Evolutionary conservation across 2,888 invertebrate genomes (phyloP), one percentile per base, ranked within the genome.

Genomic region (Dione juno): DNA sequence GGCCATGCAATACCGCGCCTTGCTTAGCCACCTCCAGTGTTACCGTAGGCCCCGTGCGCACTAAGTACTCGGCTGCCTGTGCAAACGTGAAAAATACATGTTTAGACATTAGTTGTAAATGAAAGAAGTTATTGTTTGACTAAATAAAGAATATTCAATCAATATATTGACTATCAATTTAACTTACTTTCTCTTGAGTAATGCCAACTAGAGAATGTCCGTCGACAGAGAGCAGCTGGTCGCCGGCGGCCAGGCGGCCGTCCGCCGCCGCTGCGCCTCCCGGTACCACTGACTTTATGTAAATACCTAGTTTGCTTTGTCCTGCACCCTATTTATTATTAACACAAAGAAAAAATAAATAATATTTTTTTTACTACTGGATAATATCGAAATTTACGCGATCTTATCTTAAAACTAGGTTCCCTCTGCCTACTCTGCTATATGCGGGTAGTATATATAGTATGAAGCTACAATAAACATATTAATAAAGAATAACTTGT

Each of bases 221-320:
- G 88, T 99, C 99, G 1, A 99, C 99, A 75, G 98, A 97, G 50
- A 99, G 90, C 77, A 99, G 94, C 88, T 99, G 99, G 94, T 99
- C 99, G 14, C 99, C 99, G 74, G 99, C 98, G 80, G 98, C 97
- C 70, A 99, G 93, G 64, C 99, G 95, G 0, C 99, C 99, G 93
- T 99, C 99, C 70, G 96, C 96, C 85, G 97, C 97, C 3, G 98
- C 98, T 70, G 98, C 97, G 52, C 98, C 98, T 68, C 97, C 98
- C 73, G 98, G 96, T 50, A 99, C 99, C 40, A 99, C 99, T 21
- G 99, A 99, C 93, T 99, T 99, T 76, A 99, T 98, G 93, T 99
- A 99, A 86, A 99, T 99, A 58, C 99, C 99, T 74, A 98, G 94
- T 79, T 98, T 95, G 80, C 94, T 92, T 73, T 93, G 93, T 0